These are phyloP conservation scores for Anoplius nigerrimus DNA, from an alignment of 2,888 invertebrate species.

Conservation along the genomic window DNA sequence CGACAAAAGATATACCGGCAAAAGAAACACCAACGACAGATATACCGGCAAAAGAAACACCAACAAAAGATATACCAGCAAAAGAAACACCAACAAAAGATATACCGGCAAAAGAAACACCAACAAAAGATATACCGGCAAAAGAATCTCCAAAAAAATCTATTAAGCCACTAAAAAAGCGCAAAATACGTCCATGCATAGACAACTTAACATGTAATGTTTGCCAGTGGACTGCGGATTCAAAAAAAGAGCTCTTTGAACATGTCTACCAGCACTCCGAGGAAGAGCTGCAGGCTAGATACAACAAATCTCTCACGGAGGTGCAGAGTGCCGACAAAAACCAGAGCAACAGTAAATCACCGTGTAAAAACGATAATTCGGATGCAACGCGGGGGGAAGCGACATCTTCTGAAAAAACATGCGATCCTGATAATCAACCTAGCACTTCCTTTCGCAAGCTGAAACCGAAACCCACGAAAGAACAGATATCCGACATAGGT, in stretches of 20 bases:
- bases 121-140: neutral
- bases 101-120: neutral
- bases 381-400: neutral
- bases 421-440: too few relatives aligned
- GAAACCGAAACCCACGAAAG: too few relatives aligned
- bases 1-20: too few relatives aligned
- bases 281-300: constrained; percentile 58
- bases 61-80: too few relatives aligned
- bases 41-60: too few relatives aligned
- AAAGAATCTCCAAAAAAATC: constrained; percentile 14
- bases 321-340: neutral
- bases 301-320: constrained; percentile 29
- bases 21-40: too few relatives aligned
- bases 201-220: constrained; percentile 52
- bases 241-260: constrained; percentile 51
- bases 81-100: too few relatives aligned
- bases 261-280: constrained; percentile 64
- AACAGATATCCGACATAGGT: too few relatives aligned
- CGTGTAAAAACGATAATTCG: too few relatives aligned
- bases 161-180: neutral
- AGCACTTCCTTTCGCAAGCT: too few relatives aligned
- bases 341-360: neutral
- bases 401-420: too few relatives aligned
- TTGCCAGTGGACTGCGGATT: constrained; percentile 53
- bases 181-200: too few relatives aligned